phyloP scores from a whole-genome alignment of 2,888 invertebrate genomes.

The Mayetiola destructor region DNA sequence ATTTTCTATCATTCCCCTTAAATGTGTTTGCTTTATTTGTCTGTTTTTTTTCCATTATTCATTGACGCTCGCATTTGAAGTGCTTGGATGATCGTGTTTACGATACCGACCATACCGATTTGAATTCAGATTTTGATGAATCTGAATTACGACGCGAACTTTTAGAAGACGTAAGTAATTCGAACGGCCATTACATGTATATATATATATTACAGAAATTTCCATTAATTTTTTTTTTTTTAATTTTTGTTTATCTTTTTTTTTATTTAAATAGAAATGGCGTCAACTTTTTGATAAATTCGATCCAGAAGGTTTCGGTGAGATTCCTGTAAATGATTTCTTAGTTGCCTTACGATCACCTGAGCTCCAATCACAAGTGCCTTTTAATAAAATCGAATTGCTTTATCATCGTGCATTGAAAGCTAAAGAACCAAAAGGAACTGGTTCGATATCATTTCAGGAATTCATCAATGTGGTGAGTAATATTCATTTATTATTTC shows the following conservation, averaged over 20 bases:
- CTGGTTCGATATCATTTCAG: slow-evolving; percentile 74
- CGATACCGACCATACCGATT: slow-evolving; percentile 67
- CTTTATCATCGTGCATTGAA: slow-evolving; percentile 57
- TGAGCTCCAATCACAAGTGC: slow-evolving; percentile 63
- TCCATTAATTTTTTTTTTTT: background rate
- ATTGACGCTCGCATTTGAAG: slow-evolving; percentile 21
- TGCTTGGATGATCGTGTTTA: slow-evolving; percentile 45
- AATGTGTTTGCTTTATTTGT: background rate
- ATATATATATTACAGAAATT: no score
- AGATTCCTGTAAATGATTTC: slow-evolving; percentile 78
- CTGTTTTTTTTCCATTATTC: background rate
- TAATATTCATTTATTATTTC: slow-evolving; percentile 23
- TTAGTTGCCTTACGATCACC: slow-evolving; percentile 57
- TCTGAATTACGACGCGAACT: slow-evolving; percentile 60
- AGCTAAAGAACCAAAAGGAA: slow-evolving; percentile 40
- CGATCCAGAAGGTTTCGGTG: slow-evolving; percentile 85
- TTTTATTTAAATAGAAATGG: slow-evolving; percentile 60
- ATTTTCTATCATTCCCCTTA: background rate
- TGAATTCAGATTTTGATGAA: slow-evolving; percentile 66
- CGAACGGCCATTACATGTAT: background rate
- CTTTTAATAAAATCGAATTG: slow-evolving; percentile 59
- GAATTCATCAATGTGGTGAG: slow-evolving; percentile 91
- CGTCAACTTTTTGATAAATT: slow-evolving; percentile 77
- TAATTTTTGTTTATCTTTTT: slow-evolving; percentile 7
- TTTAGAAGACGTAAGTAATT: slow-evolving; percentile 58